Evolutionary conservation across 2,888 invertebrate genomes (phyloP).

Genomic region (Dolichomitus sp.): DNA sequence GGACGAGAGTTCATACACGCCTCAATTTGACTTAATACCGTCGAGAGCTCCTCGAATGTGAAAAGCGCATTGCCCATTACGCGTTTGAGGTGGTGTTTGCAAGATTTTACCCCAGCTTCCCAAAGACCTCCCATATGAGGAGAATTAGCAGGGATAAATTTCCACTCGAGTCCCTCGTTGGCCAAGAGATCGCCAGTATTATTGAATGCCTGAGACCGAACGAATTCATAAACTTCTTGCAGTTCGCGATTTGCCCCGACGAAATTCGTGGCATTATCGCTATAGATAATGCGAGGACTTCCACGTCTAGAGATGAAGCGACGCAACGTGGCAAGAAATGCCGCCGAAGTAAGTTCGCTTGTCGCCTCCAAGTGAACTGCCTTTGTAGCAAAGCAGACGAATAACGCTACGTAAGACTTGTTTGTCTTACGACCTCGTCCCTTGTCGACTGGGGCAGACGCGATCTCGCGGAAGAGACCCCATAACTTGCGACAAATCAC

Average conservation of each 20-base stretch:
- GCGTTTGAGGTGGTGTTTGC: constrained; percentile 75
- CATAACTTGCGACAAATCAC: constrained; percentile 16
- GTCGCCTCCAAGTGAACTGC: constrained; percentile 71
- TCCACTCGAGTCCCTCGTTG: constrained; percentile 65
- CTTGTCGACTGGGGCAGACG: constrained; percentile 49
- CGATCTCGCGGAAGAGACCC: constrained; percentile 32
- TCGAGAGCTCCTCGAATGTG: constrained; percentile 74
- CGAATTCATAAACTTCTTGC: constrained; percentile 47
- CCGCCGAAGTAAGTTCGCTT: constrained; percentile 60
- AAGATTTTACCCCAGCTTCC: constrained; percentile 75
- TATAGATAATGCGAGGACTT: constrained; percentile 51
- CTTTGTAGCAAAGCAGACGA: constrained; percentile 71
- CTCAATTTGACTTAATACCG: constrained; percentile 73
- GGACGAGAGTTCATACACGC: constrained; percentile 74
- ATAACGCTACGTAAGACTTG: constrained; percentile 69
- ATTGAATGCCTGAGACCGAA: background rate
- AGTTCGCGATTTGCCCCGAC: constrained; percentile 71
- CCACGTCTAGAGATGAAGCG: constrained; percentile 70
- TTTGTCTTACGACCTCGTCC: constrained; percentile 47
- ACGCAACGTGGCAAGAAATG: constrained; percentile 66
- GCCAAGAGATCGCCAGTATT: constrained; percentile 4
- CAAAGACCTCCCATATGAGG: constrained; percentile 76
- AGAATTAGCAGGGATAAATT: constrained; percentile 73
- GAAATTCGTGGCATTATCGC: constrained; percentile 76
- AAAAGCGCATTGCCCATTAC: constrained; percentile 67